Base-by-base conservation (phyloP, 2,888 invertebrate species). In the Fragum sueziense region DNA sequence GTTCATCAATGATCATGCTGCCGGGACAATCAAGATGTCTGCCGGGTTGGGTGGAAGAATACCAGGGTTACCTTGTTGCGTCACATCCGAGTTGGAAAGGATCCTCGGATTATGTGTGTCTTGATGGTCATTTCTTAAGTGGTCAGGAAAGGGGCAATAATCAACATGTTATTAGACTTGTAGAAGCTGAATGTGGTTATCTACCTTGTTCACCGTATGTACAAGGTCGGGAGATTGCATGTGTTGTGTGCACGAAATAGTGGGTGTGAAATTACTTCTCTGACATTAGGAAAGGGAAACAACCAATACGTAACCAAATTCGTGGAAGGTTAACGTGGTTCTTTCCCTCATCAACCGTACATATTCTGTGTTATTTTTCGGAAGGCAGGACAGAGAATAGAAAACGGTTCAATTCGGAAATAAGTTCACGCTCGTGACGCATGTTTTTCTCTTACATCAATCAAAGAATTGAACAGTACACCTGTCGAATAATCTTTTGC, bases 211-310 rank as follows among this genome's bases (percentile, higher is more conserved):
- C 54, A 11, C 54, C 54, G 25, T 54, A 54, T 54, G 54, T 54
- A 22, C 22, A 73, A 9, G 77, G 77, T 1, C 59, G 73, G 11
- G 77, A 73, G 54, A 22, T 78, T 25, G 54, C 73, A 27, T 78
- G 77, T 37, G 73, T 62, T 25, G 73, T 78, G 22, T 78, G 77
- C n/a, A 61, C 77, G 9, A 78, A 78, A 47, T 78, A 41, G 72
- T n/a, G 41, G n/a, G n/a, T n/a, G n/a, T n/a, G n/a, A n/a, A n/a
- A n/a, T n/a, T n/a, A n/a, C n/a, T n/a, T n/a, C n/a, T n/a, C n/a
- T n/a, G n/a, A n/a, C n/a, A n/a, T n/a, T n/a, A n/a, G n/a, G n/a
- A n/a, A n/a, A n/a, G n/a, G n/a, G n/a, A n/a, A n/a, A n/a, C n/a
- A n/a, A n/a, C n/a, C n/a, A n/a, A n/a, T n/a, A n/a, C n/a, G n/a